phyloP scores from a whole-genome alignment of 2,888 invertebrate genomes.

The Drosophila mettleri region DNA sequence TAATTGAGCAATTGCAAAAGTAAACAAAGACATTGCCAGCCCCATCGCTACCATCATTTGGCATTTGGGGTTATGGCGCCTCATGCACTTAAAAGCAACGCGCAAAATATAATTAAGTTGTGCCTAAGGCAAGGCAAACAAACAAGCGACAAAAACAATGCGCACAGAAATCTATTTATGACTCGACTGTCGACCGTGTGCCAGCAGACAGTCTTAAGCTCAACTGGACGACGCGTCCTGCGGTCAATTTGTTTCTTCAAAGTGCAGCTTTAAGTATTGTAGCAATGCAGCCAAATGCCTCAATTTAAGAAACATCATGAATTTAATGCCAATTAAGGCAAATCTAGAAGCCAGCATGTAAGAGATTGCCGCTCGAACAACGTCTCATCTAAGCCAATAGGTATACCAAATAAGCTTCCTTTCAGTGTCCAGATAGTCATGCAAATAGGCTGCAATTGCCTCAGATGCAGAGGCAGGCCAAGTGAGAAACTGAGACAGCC shows the following conservation, averaged over 20 bases:
- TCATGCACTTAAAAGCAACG: slow-evolving; percentile 33
- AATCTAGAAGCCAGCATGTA: slow-evolving; percentile 33
- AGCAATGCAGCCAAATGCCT: too few species aligned
- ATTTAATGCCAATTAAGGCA: slow-evolving; percentile 26
- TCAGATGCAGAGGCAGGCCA: slow-evolving; percentile 17
- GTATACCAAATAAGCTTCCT: slow-evolving; percentile 45
- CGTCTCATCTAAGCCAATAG: slow-evolving; percentile 35
- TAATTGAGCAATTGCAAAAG: slow-evolving; percentile 73
- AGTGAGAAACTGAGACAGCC: slow-evolving; percentile 6
- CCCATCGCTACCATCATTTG: not conserved
- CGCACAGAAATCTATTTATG: slow-evolving; percentile 37
- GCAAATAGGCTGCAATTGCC: slow-evolving; percentile 49
- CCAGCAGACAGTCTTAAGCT: not conserved
- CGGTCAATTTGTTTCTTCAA: slow-evolving; percentile 18
- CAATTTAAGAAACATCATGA: slow-evolving; percentile 21
- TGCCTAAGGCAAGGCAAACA: slow-evolving; percentile 52
- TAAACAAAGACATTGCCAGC: slow-evolving; percentile 55
- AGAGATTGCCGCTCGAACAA: slow-evolving; percentile 22
- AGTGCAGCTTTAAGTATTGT: too few species aligned
- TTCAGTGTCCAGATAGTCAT: slow-evolving; percentile 50
- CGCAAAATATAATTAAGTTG: slow-evolving; percentile 63
- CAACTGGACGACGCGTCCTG: not conserved
- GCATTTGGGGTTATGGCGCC: slow-evolving; percentile 8
- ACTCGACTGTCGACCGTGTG: not conserved
- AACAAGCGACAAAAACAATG: slow-evolving; percentile 35